These are phyloP conservation scores for Hippocampus zosterae DNA, from an alignment of 2,113 vertebrate genomes.

Conservation along the genomic window DNA sequence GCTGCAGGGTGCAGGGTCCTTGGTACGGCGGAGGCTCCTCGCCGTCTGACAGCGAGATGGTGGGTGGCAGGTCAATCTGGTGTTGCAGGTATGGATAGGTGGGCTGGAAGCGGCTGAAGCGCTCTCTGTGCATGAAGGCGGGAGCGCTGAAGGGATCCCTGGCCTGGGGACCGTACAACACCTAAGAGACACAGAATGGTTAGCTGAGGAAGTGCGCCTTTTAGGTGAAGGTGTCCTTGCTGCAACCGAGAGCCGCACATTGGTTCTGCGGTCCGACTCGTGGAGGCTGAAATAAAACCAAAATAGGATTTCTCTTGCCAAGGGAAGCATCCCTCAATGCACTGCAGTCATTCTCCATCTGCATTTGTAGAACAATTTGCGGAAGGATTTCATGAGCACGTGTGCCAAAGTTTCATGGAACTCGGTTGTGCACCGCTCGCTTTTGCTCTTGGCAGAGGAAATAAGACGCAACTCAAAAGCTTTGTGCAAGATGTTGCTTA, in stretches of 20 bases:
- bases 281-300: too few relatives aligned
- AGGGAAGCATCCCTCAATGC: too few relatives aligned
- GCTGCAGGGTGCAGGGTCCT: constrained; percentile 90
- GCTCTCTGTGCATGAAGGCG: constrained; percentile 89
- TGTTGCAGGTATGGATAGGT: constrained; percentile 95
- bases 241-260: too few relatives aligned
- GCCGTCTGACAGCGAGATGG: constrained; percentile 93
- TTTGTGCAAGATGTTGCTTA: background rate
- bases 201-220: too few relatives aligned
- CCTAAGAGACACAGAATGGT: constrained; percentile 60
- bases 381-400: too few relatives aligned
- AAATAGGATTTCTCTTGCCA: too few relatives aligned
- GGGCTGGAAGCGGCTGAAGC: constrained; percentile 95
- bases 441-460: background rate
- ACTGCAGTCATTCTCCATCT: too few relatives aligned
- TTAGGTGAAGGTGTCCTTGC: too few relatives aligned
- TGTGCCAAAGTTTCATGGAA: too few relatives aligned
- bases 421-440: too few relatives aligned
- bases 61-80: constrained; percentile 95
- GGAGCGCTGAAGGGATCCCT: constrained; percentile 86
- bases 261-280: too few relatives aligned
- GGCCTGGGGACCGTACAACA: constrained; percentile 84
- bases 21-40: constrained; percentile 95
- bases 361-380: too few relatives aligned
- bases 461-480: background rate